phyloP scores from a whole-genome alignment of 2,888 invertebrate genomes.

The Buathra laborator region DNA sequence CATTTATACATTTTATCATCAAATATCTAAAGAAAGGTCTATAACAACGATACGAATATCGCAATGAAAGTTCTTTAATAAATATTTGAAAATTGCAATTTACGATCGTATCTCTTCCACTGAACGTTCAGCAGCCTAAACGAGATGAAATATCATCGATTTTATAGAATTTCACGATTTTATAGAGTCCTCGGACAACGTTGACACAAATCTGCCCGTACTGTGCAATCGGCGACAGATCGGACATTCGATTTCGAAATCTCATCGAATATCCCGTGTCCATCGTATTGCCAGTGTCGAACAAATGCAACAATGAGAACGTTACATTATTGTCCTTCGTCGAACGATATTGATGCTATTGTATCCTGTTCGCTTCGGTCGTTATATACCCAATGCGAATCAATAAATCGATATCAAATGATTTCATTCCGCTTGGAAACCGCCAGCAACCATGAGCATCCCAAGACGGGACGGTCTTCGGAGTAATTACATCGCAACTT shows the following conservation, averaged over 20 bases:
- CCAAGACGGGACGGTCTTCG: slow-evolving; percentile 43
- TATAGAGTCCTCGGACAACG: not conserved
- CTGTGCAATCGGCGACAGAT: not conserved
- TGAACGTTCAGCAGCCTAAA: not conserved
- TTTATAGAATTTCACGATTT: not conserved
- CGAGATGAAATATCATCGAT: not conserved
- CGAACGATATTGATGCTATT: slow-evolving; percentile 1
- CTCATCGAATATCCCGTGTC: slow-evolving; percentile 1
- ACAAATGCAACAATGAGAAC: slow-evolving; percentile 16
- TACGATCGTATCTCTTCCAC: not conserved
- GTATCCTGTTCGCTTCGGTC: not conserved
- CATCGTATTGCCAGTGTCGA: slow-evolving; percentile 9
- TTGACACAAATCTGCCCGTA: not conserved
- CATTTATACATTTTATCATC: too few species aligned
- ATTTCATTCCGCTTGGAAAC: slow-evolving; percentile 54
- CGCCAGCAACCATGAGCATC: slow-evolving; percentile 51
- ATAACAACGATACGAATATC: not conserved
- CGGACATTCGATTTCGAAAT: slow-evolving; percentile 39
- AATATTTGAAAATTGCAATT: not conserved
- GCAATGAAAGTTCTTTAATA: not conserved
- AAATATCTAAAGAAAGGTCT: too few species aligned
- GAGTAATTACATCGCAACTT: slow-evolving; percentile 55
- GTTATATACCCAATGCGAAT: slow-evolving; percentile 6
- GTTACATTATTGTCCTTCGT: slow-evolving; percentile 26
- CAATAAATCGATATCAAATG: slow-evolving; percentile 60